Evolutionary conservation across 2,113 vertebrate genomes (phyloP).

Genomic region (Hypanus sabinus): DNA sequence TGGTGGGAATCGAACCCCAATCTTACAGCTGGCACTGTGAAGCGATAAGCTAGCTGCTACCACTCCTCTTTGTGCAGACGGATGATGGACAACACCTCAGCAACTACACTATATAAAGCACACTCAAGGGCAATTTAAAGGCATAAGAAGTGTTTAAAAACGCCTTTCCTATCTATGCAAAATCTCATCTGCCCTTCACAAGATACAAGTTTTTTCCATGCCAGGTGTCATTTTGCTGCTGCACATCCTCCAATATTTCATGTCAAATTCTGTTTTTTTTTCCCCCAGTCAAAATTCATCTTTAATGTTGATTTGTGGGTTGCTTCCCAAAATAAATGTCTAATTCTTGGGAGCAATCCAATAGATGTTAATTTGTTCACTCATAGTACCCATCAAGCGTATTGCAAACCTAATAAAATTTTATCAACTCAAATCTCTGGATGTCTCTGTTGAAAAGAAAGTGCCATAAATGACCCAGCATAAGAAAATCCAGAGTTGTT

Average conservation of each 20-base stretch:
- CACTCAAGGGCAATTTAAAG: too few relatives aligned
- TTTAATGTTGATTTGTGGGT: not conserved
- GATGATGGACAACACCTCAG: too few relatives aligned
- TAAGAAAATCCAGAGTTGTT: not conserved
- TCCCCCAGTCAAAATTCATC: not conserved
- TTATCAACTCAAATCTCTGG: not conserved
- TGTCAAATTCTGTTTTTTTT: not conserved
- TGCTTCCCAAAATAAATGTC: not conserved
- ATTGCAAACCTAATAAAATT: not conserved
- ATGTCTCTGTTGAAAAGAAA: not conserved
- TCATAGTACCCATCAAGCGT: not conserved
- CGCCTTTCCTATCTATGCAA: not conserved
- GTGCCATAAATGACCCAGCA: not conserved
- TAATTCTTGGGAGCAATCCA: not conserved
- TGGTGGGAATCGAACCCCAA: too few relatives aligned
- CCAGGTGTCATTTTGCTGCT: not conserved
- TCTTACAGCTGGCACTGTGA: too few relatives aligned
- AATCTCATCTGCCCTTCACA: not conserved
- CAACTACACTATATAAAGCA: too few relatives aligned
- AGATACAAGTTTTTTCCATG: not conserved
- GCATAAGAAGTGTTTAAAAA: too few relatives aligned
- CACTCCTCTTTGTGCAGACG: too few relatives aligned
- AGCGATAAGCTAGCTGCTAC: too few relatives aligned
- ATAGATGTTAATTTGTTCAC: not conserved
- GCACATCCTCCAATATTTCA: not conserved